Evolutionary conservation across 2,113 vertebrate species (phyloP).

Genomic region (Lipophrys pholis): DNA sequence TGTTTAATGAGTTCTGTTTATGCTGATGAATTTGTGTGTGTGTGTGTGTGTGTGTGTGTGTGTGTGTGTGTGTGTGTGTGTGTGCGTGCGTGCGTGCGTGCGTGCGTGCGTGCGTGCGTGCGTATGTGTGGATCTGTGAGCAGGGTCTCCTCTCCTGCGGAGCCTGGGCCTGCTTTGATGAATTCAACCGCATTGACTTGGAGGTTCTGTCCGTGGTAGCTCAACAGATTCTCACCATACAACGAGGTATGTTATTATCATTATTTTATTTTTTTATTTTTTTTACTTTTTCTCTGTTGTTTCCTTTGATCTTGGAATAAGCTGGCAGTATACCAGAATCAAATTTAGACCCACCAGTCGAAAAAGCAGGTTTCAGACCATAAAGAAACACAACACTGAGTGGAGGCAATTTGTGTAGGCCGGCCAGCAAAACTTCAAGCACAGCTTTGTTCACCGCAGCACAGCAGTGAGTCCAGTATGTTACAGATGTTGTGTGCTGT

Average conservation of each 20-base stretch:
- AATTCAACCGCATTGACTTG: constrained; percentile 95
- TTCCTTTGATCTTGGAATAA: constrained; percentile 27
- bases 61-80: constrained; percentile 9
- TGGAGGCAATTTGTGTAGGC: constrained; percentile 34
- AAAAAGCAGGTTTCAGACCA: constrained; percentile 28
- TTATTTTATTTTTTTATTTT: background rate
- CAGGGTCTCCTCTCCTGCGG: constrained; percentile 91
- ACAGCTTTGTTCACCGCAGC: constrained; percentile 26
- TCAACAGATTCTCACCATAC: constrained; percentile 95
- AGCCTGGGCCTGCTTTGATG: constrained; percentile 95
- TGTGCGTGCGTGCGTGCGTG: background rate
- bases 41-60: constrained; percentile 2
- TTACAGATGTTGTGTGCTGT: background rate
- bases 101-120: background rate
- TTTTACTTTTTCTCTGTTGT: background rate
- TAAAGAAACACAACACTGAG: constrained; percentile 18
- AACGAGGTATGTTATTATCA: constrained; percentile 85
- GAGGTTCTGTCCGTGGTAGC: constrained; percentile 95
- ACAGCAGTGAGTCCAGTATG: constrained; percentile 3
- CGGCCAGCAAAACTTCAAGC: constrained; percentile 39
- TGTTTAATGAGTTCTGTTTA: background rate
- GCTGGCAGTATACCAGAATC: constrained; percentile 20
- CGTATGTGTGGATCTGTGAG: constrained; percentile 8
- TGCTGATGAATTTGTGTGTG: constrained; percentile 28
- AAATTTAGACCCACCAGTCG: constrained; percentile 1